phyloP scores from a whole-genome alignment of 92 coral and sea anemone genomes.

The Epizoanthus fatuus region DNA sequence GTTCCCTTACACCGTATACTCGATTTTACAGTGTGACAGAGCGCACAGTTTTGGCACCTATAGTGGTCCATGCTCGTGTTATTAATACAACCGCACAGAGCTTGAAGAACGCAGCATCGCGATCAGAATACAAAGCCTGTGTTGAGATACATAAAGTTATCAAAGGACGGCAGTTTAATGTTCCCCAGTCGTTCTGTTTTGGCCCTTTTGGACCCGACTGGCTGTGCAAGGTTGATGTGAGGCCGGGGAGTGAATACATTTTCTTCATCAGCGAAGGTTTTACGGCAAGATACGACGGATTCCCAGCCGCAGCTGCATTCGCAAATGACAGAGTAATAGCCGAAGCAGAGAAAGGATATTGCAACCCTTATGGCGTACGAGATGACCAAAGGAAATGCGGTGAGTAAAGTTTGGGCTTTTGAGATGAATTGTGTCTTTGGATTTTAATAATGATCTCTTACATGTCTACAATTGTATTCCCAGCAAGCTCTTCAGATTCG shows the following conservation, averaged over 20 bases:
- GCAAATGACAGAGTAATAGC: conserved; percentile 45
- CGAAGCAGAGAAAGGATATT: conserved; percentile 54
- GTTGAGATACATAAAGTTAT: conserved; percentile 68
- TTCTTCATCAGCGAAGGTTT: conserved; percentile 80
- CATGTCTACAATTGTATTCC: too few relatives aligned
- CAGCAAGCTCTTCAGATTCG: too few relatives aligned
- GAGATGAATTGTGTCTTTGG: neutral
- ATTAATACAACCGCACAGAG: conserved; percentile 64
- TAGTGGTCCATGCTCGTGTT: conserved; percentile 85
- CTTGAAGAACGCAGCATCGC: neutral
- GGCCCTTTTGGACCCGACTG: conserved; percentile 84
- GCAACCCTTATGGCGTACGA: conserved; percentile 28
- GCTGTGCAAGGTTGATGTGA: conserved; percentile 77
- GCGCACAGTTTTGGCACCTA: conserved; percentile 87
- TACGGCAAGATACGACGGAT: conserved; percentile 87
- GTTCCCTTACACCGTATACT: conserved; percentile 68
- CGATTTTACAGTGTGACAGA: conserved; percentile 63
- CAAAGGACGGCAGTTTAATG: conserved; percentile 56
- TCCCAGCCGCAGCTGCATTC: conserved; percentile 48
- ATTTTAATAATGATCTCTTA: neutral
- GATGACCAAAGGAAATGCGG: conserved; percentile 43
- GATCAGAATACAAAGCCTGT: conserved; percentile 75
- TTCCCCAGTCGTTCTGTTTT: conserved; percentile 79
- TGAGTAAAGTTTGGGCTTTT: conserved; percentile 29
- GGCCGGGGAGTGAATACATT: conserved; percentile 63